phyloP scores from a whole-genome alignment of 1,140 invertebrate species.

The Euglossa dilemma region DNA sequence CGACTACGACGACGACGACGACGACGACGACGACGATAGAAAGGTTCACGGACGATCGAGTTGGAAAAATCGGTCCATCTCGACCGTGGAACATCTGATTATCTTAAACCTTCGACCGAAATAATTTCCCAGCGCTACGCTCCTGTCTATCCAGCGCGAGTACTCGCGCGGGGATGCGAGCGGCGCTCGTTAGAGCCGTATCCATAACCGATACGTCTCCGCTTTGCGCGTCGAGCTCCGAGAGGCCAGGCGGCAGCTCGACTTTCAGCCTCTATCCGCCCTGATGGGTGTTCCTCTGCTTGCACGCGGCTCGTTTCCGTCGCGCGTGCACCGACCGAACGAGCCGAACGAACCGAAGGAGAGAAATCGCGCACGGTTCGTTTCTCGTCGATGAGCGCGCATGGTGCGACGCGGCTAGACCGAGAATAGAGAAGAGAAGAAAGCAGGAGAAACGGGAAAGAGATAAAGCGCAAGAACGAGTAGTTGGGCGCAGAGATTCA shows the following conservation, averaged over 20 bases:
- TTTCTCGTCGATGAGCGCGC: constrained; percentile 5
- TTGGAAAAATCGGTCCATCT: not conserved
- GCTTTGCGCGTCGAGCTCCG: not conserved
- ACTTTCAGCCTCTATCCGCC: not conserved
- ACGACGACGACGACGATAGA: too few species aligned
- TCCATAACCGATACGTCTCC: not conserved
- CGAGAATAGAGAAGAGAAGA: not conserved
- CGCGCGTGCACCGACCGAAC: constrained; percentile 3
- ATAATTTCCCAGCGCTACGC: not conserved
- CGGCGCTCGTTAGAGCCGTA: constrained; percentile 14
- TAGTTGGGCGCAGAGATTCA: constrained; percentile 54
- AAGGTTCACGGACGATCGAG: not conserved
- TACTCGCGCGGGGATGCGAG: not conserved
- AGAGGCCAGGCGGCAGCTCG: not conserved
- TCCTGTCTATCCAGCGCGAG: not conserved
- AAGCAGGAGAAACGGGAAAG: not conserved
- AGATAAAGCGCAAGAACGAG: not conserved
- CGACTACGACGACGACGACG: too few species aligned
- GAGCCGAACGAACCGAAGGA: not conserved
- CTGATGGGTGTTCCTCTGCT: not conserved
- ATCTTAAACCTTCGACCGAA: not conserved
- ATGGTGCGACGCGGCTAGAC: too few species aligned
- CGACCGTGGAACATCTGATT: not conserved
- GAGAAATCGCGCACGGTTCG: constrained; percentile 8
- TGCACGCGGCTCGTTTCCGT: constrained; percentile 9